A percentile compares a stretch with the other conserved stretches of the same genome.
phyloP scores from a whole-genome alignment of 1,140 invertebrate species.

The Drosophila pseudoobscura region DNA sequence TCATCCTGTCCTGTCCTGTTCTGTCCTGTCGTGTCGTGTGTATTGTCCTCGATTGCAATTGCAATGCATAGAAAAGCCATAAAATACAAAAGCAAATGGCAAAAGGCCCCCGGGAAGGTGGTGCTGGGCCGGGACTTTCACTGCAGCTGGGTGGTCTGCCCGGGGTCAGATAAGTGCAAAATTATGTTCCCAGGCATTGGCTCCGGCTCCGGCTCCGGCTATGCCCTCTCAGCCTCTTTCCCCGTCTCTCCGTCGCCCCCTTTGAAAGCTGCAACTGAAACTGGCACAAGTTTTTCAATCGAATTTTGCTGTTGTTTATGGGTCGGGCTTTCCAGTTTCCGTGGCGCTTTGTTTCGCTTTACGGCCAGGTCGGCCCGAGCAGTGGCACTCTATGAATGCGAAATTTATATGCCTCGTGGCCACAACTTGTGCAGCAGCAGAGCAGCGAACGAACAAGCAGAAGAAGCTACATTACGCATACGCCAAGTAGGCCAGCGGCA shows the following conservation, averaged over 20 bases:
- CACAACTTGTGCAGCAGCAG: no score
- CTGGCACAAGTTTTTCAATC: slow-evolving; percentile 70
- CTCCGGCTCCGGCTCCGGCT: background rate
- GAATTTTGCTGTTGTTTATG: slow-evolving; percentile 65
- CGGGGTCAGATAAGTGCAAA: slow-evolving; percentile 76
- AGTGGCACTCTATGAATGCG: slow-evolving; percentile 36
- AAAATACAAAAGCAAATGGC: slow-evolving; percentile 59
- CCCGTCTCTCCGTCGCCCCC: background rate
- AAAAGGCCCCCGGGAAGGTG: slow-evolving; percentile 32
- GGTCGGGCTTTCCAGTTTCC: slow-evolving; percentile 40
- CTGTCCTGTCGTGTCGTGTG: slow-evolving; percentile 15
- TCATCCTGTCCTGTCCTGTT: slow-evolving; percentile 4
- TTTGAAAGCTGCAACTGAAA: slow-evolving; percentile 22
- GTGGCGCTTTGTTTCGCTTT: slow-evolving; percentile 37
- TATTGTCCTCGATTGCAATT: slow-evolving; percentile 57
- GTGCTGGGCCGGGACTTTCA: slow-evolving; percentile 2
- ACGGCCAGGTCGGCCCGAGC: slow-evolving; percentile 11
- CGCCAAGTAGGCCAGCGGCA: slow-evolving; percentile 32
- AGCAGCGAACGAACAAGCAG: background rate
- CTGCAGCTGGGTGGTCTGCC: slow-evolving; percentile 21
- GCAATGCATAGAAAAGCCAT: slow-evolving; percentile 73
- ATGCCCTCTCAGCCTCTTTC: no score
- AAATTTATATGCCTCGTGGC: slow-evolving; percentile 43
- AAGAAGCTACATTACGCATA: slow-evolving; percentile 44
- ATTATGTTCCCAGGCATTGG: slow-evolving; percentile 54